phyloP scores from a whole-genome alignment of 37 sponge, comb jelly and placozoan genomes.

The Geodia barretti region DNA sequence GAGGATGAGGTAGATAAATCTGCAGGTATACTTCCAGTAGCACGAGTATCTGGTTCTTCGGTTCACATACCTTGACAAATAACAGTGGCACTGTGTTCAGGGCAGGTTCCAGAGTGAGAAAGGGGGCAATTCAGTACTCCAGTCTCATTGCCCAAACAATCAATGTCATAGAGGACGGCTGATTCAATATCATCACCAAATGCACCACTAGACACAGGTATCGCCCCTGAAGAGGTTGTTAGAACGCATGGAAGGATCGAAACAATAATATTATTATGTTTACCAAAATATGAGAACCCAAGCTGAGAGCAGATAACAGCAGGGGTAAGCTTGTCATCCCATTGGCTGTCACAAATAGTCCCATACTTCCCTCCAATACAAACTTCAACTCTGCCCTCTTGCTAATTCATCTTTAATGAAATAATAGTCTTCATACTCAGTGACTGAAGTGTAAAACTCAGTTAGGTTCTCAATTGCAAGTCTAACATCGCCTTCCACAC shows the following conservation, averaged over 20 bases:
- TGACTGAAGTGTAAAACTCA: not conserved
- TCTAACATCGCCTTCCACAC: constrained; percentile 23
- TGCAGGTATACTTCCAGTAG: too few relatives aligned
- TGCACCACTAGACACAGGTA: not conserved
- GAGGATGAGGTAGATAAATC: too few relatives aligned
- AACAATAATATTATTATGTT: not conserved
- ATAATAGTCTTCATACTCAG: not conserved
- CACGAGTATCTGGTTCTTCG: too few relatives aligned
- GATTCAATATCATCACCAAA: not conserved
- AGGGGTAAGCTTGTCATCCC: constrained; percentile 35
- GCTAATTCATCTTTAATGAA: not conserved
- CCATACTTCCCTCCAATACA: constrained; percentile 31
- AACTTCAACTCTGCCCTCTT: constrained; percentile 40
- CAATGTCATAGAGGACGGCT: constrained; percentile 1
- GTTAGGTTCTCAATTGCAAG: not conserved
- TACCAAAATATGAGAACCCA: constrained; percentile 32
- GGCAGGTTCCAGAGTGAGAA: too few relatives aligned
- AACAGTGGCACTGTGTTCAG: too few relatives aligned
- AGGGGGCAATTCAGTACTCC: constrained; percentile 22
- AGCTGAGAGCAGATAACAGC: constrained; percentile 42
- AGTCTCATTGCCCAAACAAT: constrained; percentile 31
- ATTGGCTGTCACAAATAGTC: constrained; percentile 20
- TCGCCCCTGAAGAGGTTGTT: not conserved
- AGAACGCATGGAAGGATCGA: not conserved
- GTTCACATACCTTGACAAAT: too few relatives aligned